Percentiles rank a stretch among this genome's conserved stretches.
These are phyloP conservation scores for Acropora tenuis DNA, from an alignment of 64 coral and sea anemone genomes.

Conservation along the genomic window DNA sequence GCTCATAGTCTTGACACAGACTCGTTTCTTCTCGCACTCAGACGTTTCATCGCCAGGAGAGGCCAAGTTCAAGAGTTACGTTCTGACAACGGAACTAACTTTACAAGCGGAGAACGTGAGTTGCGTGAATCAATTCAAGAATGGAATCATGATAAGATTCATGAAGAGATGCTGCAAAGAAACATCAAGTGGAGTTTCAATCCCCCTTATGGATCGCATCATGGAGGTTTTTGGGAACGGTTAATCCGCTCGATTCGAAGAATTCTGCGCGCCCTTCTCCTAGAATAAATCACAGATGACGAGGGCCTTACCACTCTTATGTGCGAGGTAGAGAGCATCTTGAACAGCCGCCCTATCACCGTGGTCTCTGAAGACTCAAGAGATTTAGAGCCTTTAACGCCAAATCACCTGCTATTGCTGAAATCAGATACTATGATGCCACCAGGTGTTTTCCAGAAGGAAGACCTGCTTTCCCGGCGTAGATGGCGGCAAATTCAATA, in stretches of 20 bases:
- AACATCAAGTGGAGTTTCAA: not conserved
- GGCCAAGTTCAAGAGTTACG: constrained; percentile 9
- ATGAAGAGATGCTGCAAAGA: not conserved
- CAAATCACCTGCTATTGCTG: no score
- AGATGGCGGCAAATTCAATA: no score
- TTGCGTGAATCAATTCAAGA: constrained; percentile 1
- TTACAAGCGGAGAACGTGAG: constrained; percentile 18
- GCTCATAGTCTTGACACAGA: no score
- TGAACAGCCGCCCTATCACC: not conserved
- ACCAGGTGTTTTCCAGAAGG: no score
- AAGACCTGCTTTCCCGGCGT: no score
- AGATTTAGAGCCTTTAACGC: no score
- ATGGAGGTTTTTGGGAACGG: not conserved
- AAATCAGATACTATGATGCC: no score
- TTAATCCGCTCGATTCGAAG: not conserved
- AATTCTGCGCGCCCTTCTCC: not conserved
- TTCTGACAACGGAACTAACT: constrained; percentile 25
- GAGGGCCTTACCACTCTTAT: not conserved
- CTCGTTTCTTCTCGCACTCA: no score
- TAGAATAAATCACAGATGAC: not conserved
- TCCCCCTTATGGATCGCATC: not conserved
- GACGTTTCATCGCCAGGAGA: no score
- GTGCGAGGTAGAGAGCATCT: not conserved
- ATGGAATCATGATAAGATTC: constrained; percentile 41
- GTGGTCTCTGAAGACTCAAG: no score